Conservation (phyloP, 2,113 vertebrate species). For the Nettapus auritus region DNA sequence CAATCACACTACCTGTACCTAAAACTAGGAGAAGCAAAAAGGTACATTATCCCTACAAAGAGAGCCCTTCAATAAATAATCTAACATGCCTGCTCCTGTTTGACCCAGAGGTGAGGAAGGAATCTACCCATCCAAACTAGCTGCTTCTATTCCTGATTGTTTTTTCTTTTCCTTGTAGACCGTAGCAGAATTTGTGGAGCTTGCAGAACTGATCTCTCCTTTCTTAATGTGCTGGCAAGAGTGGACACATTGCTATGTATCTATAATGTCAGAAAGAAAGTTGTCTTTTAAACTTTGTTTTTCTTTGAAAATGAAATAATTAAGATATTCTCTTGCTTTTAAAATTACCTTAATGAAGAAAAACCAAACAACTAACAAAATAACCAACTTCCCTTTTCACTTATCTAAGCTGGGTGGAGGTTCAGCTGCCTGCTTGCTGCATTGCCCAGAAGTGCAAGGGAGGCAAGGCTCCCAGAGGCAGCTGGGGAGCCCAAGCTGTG, state of each 20-base stretch:
- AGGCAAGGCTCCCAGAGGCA: neutral
- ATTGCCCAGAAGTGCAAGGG: neutral
- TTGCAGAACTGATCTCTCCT: neutral
- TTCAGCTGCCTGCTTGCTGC: neutral
- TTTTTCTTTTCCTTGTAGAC: neutral
- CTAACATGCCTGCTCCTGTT: neutral
- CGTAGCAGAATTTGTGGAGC: neutral
- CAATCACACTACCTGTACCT: neutral
- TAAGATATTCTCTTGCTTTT: neutral
- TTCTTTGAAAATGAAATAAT: neutral
- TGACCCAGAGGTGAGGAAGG: neutral
- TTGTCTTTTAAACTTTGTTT: neutral
- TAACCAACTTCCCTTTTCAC: neutral
- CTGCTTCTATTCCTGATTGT: neutral
- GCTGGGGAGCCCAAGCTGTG: neutral
- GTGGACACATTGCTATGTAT: neutral
- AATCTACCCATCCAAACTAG: neutral
- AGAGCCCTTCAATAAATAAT: neutral
- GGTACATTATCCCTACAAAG: neutral
- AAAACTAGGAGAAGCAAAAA: neutral
- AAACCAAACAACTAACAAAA: neutral
- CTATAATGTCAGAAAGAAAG: neutral
- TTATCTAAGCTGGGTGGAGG: neutral
- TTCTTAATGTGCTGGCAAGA: neutral
- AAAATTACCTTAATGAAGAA: neutral